Evolutionary conservation across 2,797 vertebrate species (phyloP), one percentile per base, ranked within the genome.

Genomic region (Thunnus albacares): DNA sequence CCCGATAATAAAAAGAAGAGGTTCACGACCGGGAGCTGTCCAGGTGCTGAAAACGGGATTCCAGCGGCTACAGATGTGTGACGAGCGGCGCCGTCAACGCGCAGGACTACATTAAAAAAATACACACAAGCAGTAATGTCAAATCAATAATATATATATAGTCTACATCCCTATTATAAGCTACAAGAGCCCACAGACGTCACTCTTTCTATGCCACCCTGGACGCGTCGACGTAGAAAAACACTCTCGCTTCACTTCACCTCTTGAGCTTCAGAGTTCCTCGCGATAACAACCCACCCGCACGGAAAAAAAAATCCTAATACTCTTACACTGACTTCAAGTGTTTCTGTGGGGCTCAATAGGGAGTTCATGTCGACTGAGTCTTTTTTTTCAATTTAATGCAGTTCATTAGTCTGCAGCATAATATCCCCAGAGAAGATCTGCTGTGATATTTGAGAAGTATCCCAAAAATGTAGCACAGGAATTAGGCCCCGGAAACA

Each of bases 11-110:
- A 14, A 45, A 70, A 47, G 15, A 59, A 13, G 70, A 82, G 87
- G 82, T 75, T 77, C 70, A 75, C 56, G 58, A 81, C 55, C 57
- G 47, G 91, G 95, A 94, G 91, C 94, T 95, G 94, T 96, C 93
- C 95, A 93, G 91, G 91, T 92, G 88, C 93, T 95, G 95, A 95
- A 95, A 83, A 56, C 28, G 59, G 66, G 79, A 89, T 84, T 84
- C 85, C 86, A 88, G 88, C 79, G 76, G 88, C 77, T 73, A 75
- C 83, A 89, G 87, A 90, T 89, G 89, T 73, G 91, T 13, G 75
- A 61, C 58, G 52, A 78, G 79, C 68, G 22, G 52, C 70, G 60
- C 9, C 47, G 71, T 47, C 72, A 73, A n/a, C 66, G 59, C 61
- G n/a, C 13, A 55, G 52, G 43, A 51, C 15, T 10, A 14, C 9